A percentile compares a stretch with the other conserved stretches of the same genome.
Conservation (phyloP, 1,140 invertebrate species). For the Frieseomelitta varia region DNA sequence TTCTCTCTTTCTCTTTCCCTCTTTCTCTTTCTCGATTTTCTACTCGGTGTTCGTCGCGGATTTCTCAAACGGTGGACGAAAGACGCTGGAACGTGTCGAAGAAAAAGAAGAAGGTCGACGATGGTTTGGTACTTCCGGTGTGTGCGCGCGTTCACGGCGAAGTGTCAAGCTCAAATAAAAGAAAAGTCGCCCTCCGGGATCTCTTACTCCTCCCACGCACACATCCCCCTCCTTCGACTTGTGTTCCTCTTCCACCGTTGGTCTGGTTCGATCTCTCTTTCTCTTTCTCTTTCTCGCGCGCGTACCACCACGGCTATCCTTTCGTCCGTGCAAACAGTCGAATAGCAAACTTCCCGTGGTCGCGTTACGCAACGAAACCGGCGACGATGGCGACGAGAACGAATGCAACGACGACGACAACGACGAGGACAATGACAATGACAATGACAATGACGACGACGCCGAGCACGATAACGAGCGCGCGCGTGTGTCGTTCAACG, state of each 20-base stretch:
- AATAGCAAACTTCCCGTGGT: slow-evolving; percentile 64
- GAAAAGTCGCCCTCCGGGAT: slow-evolving; percentile 76
- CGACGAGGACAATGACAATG: not conserved
- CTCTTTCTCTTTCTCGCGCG: slow-evolving; percentile 42
- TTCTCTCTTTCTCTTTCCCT: not conserved
- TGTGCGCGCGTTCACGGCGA: slow-evolving; percentile 70
- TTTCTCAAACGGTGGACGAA: not conserved
- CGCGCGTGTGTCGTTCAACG: not conserved
- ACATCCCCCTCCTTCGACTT: slow-evolving; percentile 57
- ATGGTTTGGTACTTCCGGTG: slow-evolving; percentile 70
- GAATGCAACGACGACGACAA: not conserved
- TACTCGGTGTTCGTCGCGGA: no score
- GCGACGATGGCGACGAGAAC: not conserved
- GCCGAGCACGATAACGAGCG: not conserved
- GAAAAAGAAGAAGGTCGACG: slow-evolving; percentile 7
- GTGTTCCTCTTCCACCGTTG: slow-evolving; percentile 62
- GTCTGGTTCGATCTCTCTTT: slow-evolving; percentile 52
- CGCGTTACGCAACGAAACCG: slow-evolving; percentile 7
- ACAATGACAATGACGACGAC: not conserved
- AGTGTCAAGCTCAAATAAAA: slow-evolving; percentile 79
- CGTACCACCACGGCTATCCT: slow-evolving; percentile 52
- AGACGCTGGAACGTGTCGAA: not conserved
- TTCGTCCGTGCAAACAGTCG: slow-evolving; percentile 64
- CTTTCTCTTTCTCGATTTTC: not conserved
- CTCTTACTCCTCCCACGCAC: slow-evolving; percentile 68